A percentile compares a stretch with the other conserved stretches of the same genome.
Evolutionary conservation across 1,140 invertebrate species (phyloP).

Genomic region (Penaeus japonicus): DNA sequence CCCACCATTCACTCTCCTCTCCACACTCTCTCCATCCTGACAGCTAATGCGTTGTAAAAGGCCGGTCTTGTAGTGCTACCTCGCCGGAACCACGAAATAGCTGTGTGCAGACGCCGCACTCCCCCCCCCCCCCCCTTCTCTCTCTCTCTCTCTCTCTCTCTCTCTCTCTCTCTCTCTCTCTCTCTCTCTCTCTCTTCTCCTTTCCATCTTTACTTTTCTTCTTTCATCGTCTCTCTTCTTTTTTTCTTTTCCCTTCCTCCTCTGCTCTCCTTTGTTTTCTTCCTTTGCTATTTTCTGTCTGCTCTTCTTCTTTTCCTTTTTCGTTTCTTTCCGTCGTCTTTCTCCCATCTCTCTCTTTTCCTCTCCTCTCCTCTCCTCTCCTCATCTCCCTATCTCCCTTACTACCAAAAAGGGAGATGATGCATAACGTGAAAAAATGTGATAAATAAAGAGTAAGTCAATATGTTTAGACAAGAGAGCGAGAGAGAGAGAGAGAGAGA

Average conservation of each 20-base stretch:
- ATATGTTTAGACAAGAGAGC: too few relatives aligned
- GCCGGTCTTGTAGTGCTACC: too few relatives aligned
- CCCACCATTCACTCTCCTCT: background rate
- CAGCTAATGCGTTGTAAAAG: too few relatives aligned
- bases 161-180: background rate
- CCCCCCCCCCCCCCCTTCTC: background rate
- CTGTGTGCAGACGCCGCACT: too few relatives aligned
- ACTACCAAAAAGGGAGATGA: too few relatives aligned
- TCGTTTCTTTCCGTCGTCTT: background rate
- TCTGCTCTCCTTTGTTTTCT: background rate
- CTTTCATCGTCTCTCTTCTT: too few relatives aligned
- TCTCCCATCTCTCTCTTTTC: background rate
- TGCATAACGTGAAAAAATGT: too few relatives aligned
- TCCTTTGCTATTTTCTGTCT: background rate
- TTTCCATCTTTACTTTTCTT: background rate
- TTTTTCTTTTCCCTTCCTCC: background rate
- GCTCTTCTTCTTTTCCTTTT: background rate
- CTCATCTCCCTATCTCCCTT: background rate
- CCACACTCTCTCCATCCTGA: too few relatives aligned
- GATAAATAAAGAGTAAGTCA: too few relatives aligned
- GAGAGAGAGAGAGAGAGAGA: too few relatives aligned
- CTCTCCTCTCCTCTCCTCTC: background rate
- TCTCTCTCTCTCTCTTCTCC: too few relatives aligned
- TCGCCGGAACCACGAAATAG: too few relatives aligned
- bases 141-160: background rate